phyloP scores from a whole-genome alignment of 2,888 invertebrate species.

The Idaea biselata region DNA sequence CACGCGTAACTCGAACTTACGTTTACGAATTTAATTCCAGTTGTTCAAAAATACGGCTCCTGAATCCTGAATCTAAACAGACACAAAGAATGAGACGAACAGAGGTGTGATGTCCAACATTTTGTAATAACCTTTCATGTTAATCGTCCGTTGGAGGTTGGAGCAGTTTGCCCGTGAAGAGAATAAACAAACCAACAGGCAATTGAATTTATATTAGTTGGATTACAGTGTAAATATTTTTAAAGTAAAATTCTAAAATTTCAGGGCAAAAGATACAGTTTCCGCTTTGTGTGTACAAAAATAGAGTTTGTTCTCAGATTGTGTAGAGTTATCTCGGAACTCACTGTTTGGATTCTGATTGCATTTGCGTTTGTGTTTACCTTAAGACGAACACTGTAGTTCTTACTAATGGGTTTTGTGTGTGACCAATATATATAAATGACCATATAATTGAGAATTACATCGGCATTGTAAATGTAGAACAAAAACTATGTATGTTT shows the following conservation, averaged over 20 bases:
- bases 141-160: background rate
- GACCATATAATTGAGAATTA: too few relatives aligned
- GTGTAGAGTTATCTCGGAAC: background rate
- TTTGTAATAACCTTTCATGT: too few relatives aligned
- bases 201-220: background rate
- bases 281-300: background rate
- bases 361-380: background rate
- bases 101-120: too few relatives aligned
- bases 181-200: background rate
- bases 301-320: background rate
- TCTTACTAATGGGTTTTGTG: background rate
- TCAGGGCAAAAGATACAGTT: background rate
- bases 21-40: too few relatives aligned
- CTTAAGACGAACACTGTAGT: background rate
- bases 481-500: too few relatives aligned
- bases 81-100: too few relatives aligned
- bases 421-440: background rate
- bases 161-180: background rate
- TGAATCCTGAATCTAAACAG: too few relatives aligned
- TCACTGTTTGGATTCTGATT: conserved; percentile 1
- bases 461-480: too few relatives aligned
- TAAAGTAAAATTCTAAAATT: background rate
- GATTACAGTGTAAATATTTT: background rate
- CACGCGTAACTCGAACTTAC: too few relatives aligned
- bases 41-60: too few relatives aligned